A percentile compares a stretch with the other conserved stretches of the same genome.
These are phyloP conservation scores for Melanotaenia duboulayi DNA, from an alignment of 2,113 vertebrate genomes.

Conservation along the genomic window DNA sequence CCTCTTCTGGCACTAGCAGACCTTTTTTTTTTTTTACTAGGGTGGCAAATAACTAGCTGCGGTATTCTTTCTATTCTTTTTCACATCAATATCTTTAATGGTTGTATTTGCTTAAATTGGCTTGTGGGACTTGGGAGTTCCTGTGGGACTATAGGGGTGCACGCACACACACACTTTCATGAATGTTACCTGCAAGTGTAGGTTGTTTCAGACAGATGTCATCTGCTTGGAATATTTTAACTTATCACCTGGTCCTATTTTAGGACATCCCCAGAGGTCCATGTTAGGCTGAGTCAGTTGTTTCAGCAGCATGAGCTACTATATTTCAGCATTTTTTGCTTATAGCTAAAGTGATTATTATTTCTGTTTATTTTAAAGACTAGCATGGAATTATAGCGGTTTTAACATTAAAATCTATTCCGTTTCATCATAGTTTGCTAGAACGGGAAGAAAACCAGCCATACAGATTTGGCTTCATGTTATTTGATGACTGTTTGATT, in stretches of 20 bases:
- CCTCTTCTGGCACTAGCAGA: not conserved
- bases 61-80: too few relatives aligned
- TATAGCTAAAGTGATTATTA: too few relatives aligned
- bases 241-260: not conserved
- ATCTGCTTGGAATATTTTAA: not conserved
- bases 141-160: not conserved
- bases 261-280: not conserved
- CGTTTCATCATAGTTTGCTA: not conserved
- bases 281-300: not conserved
- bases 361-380: too few relatives aligned
- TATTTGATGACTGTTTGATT: not conserved
- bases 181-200: not conserved
- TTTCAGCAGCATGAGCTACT: too few relatives aligned
- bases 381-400: not conserved
- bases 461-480: not conserved
- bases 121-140: not conserved
- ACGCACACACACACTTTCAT: not conserved
- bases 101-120: not conserved
- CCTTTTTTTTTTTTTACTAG: too few relatives aligned
- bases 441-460: not conserved
- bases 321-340: too few relatives aligned
- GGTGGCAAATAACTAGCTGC: too few relatives aligned
- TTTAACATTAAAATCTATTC: not conserved
- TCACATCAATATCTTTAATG: not conserved
- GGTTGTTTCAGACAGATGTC: constrained; percentile 1